A percentile compares a stretch with the other conserved stretches of the same genome.
phyloP scores from a whole-genome alignment of 1,140 invertebrate genomes.

The Drosophila fuyamai region DNA sequence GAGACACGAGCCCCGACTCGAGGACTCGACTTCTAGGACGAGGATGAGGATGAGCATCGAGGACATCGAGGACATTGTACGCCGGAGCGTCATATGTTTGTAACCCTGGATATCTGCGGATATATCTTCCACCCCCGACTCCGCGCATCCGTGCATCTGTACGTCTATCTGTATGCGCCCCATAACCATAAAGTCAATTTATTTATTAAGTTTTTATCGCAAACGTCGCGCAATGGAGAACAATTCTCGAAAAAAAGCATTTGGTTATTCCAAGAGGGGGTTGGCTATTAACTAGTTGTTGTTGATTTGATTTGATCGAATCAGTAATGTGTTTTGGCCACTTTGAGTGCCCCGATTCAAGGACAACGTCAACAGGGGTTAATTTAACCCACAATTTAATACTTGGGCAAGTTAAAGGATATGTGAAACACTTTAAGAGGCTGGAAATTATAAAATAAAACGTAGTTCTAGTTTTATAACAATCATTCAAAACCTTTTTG shows the following conservation, averaged over 20 bases:
- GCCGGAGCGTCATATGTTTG: constrained; percentile 39
- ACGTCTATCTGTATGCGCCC: constrained; percentile 43
- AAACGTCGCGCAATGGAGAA: constrained; percentile 61
- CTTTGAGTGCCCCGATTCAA: constrained; percentile 25
- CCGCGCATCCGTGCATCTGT: constrained; percentile 7
- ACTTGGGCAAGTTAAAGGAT: background rate
- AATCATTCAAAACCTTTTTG: no score
- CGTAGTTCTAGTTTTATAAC: no score
- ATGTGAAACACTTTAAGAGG: background rate
- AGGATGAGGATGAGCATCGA: constrained; percentile 11
- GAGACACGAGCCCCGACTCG: background rate
- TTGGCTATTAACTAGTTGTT: constrained; percentile 43
- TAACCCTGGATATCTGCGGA: constrained; percentile 23
- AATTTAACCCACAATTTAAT: background rate
- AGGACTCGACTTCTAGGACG: constrained; percentile 4
- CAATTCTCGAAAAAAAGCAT: constrained; percentile 25
- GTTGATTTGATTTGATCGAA: constrained; percentile 50
- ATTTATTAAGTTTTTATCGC: constrained; percentile 81
- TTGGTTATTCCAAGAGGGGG: constrained; percentile 6
- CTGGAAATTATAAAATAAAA: no score
- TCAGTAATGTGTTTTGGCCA: constrained; percentile 48
- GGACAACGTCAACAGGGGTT: constrained; percentile 2
- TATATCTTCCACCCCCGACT: constrained; percentile 18
- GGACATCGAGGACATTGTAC: constrained; percentile 39
- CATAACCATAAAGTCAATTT: constrained; percentile 79